phyloP scores from a whole-genome alignment of 2,797 vertebrate genomes.

The Diplodus puntazzo region DNA sequence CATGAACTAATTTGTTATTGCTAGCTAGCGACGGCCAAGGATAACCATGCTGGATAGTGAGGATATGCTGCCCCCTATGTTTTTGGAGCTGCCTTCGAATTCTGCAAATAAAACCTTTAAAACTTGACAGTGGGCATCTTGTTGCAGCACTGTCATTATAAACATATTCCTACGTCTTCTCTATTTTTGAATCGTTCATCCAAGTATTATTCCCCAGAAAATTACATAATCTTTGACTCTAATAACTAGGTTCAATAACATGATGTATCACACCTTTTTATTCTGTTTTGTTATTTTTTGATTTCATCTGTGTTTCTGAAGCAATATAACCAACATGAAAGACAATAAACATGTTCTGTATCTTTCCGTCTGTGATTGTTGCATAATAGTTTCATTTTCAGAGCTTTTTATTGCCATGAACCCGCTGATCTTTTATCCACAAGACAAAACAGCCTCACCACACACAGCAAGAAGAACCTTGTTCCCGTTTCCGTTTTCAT shows the following conservation, averaged over 20 bases:
- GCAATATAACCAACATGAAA: slow-evolving; percentile 15
- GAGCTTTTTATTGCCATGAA: slow-evolving; percentile 5
- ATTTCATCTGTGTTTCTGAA: not conserved
- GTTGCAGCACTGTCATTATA: not conserved
- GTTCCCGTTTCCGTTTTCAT: slow-evolving; percentile 21
- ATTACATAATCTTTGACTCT: not conserved
- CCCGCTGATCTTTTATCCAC: slow-evolving; percentile 8
- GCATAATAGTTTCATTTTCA: slow-evolving; percentile 15
- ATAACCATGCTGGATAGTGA: too few species aligned
- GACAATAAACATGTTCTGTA: not conserved
- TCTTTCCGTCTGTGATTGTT: not conserved
- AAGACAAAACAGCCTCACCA: slow-evolving; percentile 7
- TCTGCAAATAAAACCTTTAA: too few species aligned
- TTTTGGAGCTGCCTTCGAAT: too few species aligned
- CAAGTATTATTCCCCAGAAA: not conserved
- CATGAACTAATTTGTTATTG: too few species aligned
- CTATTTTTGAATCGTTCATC: slow-evolving; percentile 3
- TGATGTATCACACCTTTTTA: not conserved
- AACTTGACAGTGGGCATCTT: not conserved
- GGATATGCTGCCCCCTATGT: too few species aligned
- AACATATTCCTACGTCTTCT: not conserved
- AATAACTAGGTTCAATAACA: not conserved
- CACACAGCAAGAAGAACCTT: slow-evolving; percentile 2
- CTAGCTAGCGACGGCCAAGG: too few species aligned
- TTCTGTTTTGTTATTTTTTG: slow-evolving; percentile 1